Conservation (phyloP, 2,113 vertebrate species). For the Helogale parvula region DNA sequence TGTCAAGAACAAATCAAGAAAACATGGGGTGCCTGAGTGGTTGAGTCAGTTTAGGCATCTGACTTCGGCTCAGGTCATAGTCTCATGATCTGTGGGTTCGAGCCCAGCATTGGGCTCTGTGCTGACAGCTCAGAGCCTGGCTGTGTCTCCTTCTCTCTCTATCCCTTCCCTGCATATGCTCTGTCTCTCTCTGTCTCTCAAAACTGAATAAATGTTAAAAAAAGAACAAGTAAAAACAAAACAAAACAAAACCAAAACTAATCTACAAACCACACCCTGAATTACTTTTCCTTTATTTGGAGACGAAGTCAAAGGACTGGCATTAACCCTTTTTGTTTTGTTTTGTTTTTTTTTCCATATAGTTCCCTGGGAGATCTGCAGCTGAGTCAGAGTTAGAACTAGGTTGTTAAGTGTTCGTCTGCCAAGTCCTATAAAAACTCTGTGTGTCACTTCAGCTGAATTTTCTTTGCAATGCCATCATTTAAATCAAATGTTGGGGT, state of each 20-base stretch:
- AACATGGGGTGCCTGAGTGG: too few species aligned
- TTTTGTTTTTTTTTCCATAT: not conserved
- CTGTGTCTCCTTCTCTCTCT: too few species aligned
- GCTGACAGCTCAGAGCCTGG: too few species aligned
- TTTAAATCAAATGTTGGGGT: constrained; percentile 60
- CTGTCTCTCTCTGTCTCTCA: too few species aligned
- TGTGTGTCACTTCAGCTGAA: not conserved
- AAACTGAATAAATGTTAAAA: not conserved
- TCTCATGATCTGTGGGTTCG: too few species aligned
- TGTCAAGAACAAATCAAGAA: not conserved
- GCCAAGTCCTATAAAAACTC: not conserved
- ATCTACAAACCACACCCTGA: not conserved
- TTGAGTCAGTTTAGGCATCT: too few species aligned
- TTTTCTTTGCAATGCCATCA: not conserved
- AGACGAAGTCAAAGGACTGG: not conserved
- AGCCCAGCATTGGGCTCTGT: too few species aligned
- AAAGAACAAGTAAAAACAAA: not conserved
- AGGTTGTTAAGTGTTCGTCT: not conserved
- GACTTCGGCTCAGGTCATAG: too few species aligned
- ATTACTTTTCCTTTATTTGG: not conserved
- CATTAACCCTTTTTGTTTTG: not conserved
- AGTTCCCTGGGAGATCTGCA: too few species aligned
- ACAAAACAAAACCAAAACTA: not conserved
- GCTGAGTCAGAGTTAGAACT: not conserved
- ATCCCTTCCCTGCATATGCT: too few species aligned